Conservation (phyloP, 2,113 vertebrate genomes). For the Notarius quadriscutis region DNA sequence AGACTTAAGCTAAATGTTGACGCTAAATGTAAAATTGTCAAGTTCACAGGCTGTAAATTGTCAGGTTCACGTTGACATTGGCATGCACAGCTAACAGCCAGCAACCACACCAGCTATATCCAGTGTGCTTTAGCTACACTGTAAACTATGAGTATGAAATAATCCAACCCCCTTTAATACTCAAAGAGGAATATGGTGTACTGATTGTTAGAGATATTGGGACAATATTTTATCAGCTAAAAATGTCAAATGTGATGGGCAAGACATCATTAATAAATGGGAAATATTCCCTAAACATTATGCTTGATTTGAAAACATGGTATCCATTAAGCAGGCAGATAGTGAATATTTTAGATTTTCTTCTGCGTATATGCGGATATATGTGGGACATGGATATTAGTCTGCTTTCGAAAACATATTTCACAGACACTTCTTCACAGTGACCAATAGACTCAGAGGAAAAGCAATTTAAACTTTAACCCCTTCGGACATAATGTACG, state of each 20-base stretch:
- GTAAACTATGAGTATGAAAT: background rate
- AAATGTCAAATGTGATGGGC: background rate
- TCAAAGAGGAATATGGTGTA: background rate
- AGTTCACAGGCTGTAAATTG: background rate
- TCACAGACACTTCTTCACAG: slow-evolving; percentile 34
- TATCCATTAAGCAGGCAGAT: background rate
- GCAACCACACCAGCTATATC: background rate
- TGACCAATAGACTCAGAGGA: slow-evolving; percentile 13
- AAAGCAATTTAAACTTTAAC: slow-evolving; percentile 14
- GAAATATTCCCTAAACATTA: background rate
- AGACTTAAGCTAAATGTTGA: background rate
- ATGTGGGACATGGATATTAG: background rate
- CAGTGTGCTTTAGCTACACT: background rate
- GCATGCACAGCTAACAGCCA: background rate
- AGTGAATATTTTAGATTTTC: background rate
- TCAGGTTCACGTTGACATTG: background rate
- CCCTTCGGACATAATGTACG: no score
- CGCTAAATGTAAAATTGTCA: slow-evolving; percentile 3
- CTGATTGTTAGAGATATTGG: background rate
- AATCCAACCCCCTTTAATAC: background rate
- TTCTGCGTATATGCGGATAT: background rate
- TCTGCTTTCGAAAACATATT: slow-evolving; percentile 8
- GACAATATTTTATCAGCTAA: background rate
- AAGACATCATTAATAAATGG: background rate
- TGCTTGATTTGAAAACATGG: no score